Evolutionary conservation across 2,888 invertebrate species (phyloP), one percentile per base, ranked within the genome.

Genomic region (Hypomecis atomaria): DNA sequence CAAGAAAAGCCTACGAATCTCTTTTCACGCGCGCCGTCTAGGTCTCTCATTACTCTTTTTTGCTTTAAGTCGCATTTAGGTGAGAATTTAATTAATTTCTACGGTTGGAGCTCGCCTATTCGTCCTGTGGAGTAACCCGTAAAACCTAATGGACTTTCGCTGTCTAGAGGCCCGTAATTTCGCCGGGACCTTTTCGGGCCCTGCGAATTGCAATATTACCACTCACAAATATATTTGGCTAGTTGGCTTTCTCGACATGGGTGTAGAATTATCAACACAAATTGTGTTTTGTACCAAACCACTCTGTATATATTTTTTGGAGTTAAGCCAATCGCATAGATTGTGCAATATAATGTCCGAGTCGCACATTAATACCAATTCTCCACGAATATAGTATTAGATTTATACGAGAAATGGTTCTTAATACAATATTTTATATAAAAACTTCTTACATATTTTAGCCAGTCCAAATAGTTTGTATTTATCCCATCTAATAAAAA

Each of bases 111-210:
- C 83, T 83, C 79, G 83, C 78, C 89, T 83, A 87, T 89, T 84
- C 87, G 85, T 87, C 86, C 88, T 84, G 81, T 78, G 76, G 84
- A 85, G 86, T 82, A 83, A 84, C 83, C 87, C 87, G 87, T 90
- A 90, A 90, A 90, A 90, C 89, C 86, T 91, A 91, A 91, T 91
- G 91, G 91, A 90, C 85, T 91, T 90, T 90, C 86, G 78, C 84
- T 90, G 90, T 91, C 88, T 87, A 82, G 85, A 83, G 74, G 71
- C 74, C 75, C 86, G 87, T 88, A 86, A 89, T 89, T 86, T 85
- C 83, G 84, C 81, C 82, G 83, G 72, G 79, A 75, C 74, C 83
- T 82, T 80, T 82, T 75, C 70, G 78, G 77, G 77, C 79, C 83
- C 77, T 83, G 84, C 84, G 79, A 82, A 81, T 79, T 89, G 79